Evolutionary conservation across 2,113 vertebrate species (phyloP), one percentile per base, ranked within the genome.

Genomic region (Gadus chalcogrammus): DNA sequence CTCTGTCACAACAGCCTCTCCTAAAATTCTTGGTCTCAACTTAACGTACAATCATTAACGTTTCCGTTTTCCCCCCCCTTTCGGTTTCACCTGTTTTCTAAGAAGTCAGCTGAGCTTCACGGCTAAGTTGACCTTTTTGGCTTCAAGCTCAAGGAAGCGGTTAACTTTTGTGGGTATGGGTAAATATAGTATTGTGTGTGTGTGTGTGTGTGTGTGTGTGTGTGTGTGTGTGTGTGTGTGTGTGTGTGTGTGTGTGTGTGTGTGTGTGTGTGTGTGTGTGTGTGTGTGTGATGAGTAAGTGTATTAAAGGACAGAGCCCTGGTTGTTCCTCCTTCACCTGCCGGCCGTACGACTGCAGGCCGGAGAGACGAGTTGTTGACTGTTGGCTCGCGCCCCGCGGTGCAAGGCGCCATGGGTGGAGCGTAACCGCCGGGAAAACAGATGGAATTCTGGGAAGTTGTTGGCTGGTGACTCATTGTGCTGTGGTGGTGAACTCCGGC

Each of bases 261-360:
- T 68, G 60, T 70, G 61, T 24, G 27, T 65, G 67, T 75, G 61
- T 53, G 52, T 67, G 42, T 64, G 64, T 53, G 20, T 28, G 18
- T 78, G 82, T 70, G 59, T 76, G 79, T 69, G 77, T 75, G 62
- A 71, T 79, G 71, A 81, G 69, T 69, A 56, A 16, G 55, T 27
- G 61, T 38, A 66, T 79, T 72, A 71, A 70, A 73, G 77, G 81
- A 85, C 84, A 35, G 4, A 0, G 3, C 71, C 77, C 53, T 78
- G 1, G 11, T 71, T 73, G 73, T 68, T 77, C 76, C 67, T 83
- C 83, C 76, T 71, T 88, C 87, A 84, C 74, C 78, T 35, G 63
- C 61, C 18, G 27, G 53, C 48, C 71, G 59, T 31, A 9, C 60
- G 77, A 60, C 69, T 76, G 78, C 42, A 5, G 70, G 71, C 72